phyloP scores from a whole-genome alignment of 2,797 vertebrate genomes.

The Fratercula arctica region DNA sequence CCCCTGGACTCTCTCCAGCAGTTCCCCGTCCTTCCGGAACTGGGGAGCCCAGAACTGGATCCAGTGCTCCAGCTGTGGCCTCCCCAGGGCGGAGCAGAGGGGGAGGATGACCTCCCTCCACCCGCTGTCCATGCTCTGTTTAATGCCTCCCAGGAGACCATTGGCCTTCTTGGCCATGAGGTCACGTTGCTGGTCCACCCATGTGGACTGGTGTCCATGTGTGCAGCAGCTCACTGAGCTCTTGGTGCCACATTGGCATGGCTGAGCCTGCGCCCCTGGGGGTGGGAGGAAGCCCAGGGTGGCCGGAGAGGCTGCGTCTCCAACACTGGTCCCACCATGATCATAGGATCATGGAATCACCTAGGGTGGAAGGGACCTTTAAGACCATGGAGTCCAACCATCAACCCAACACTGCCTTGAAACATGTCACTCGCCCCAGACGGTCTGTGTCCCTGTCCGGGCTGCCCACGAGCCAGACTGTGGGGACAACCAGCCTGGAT shows the following conservation, averaged over 20 bases:
- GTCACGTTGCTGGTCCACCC: background rate
- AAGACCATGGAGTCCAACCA: too few species aligned
- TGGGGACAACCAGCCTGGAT: background rate
- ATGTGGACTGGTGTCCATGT: rapidly evolving
- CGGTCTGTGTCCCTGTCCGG: background rate
- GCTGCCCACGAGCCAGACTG: background rate
- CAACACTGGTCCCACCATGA: background rate
- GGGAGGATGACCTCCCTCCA: background rate
- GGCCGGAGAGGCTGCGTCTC: background rate
- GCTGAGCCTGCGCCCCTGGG: background rate
- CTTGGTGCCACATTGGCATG: rapidly evolving
- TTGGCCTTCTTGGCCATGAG: background rate
- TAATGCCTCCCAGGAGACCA: background rate
- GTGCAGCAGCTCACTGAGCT: background rate
- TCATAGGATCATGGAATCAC: too few species aligned
- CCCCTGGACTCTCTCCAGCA: background rate
- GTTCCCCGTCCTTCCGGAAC: background rate
- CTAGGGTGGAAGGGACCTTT: too few species aligned
- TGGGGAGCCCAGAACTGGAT: background rate
- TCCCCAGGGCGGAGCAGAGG: background rate
- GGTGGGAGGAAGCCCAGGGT: background rate
- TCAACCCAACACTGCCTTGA: too few species aligned
- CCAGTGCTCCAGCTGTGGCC: background rate
- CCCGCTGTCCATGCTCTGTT: background rate
- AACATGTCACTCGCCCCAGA: background rate